These are phyloP conservation scores for Tragelaphus strepsiceros DNA, from an alignment of 2,113 vertebrate species.

Conservation along the genomic window DNA sequence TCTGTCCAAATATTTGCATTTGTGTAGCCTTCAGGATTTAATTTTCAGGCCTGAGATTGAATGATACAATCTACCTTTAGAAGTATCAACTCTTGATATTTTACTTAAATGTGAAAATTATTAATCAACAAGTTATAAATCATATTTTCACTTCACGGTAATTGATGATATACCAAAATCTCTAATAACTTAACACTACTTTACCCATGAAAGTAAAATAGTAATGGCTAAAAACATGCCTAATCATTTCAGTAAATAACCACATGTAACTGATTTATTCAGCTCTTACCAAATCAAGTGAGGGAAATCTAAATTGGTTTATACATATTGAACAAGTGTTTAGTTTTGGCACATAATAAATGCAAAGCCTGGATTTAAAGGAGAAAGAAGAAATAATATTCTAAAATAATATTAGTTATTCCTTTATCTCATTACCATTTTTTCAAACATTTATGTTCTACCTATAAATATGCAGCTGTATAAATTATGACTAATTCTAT, in stretches of 20 bases:
- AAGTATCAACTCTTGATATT: not conserved
- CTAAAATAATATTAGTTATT: not conserved
- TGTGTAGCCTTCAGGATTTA: not conserved
- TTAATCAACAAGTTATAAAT: not conserved
- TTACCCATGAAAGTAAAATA: not conserved
- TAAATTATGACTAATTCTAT: conserved; percentile 43
- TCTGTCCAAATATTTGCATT: not conserved
- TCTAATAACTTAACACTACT: not conserved
- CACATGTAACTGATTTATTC: not conserved
- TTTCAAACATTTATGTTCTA: not conserved
- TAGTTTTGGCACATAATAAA: not conserved
- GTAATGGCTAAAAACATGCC: not conserved
- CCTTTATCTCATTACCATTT: not conserved
- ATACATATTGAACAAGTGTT: conserved; percentile 20
- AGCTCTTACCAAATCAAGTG: not conserved
- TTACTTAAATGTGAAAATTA: not conserved
- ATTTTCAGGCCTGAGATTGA: not conserved
- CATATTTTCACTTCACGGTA: not conserved
- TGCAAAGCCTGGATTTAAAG: not conserved
- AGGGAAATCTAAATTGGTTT: not conserved
- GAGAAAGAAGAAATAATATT: conserved; percentile 25
- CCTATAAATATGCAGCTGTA: conserved; percentile 20
- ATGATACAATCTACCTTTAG: not conserved
- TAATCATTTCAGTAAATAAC: conserved; percentile 19
- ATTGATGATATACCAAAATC: not conserved